phyloP scores from a whole-genome alignment of 2,797 vertebrate species.

The Rhinophrynus dorsalis region DNA sequence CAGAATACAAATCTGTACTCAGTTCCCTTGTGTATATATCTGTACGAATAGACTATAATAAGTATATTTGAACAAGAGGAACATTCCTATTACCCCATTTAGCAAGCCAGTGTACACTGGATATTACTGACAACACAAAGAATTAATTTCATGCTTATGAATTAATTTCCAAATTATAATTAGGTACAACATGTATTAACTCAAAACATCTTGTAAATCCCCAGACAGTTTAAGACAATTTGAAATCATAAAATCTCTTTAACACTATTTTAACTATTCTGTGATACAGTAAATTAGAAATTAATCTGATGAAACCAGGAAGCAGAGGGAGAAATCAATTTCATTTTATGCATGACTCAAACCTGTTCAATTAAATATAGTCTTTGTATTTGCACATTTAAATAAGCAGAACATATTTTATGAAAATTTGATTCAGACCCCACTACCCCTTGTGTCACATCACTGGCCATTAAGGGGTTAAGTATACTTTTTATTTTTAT shows the following conservation, averaged over 20 bases:
- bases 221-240: slow-evolving; percentile 2
- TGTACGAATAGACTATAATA: slow-evolving; percentile 24
- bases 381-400: no score
- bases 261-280: slow-evolving; percentile 3
- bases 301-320: no score
- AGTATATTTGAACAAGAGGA: slow-evolving; percentile 23
- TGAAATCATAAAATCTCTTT: background rate
- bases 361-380: no score
- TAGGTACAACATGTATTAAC: slow-evolving; percentile 42
- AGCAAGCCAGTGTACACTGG: background rate
- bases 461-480: no score
- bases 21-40: background rate
- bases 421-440: no score
- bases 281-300: slow-evolving; percentile 1
- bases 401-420: no score
- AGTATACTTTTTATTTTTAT: no score
- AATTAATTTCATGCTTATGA: slow-evolving; percentile 47
- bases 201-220: slow-evolving; percentile 37
- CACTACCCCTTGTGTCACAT: no score
- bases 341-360: no score
- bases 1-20: background rate
- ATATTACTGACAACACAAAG: slow-evolving; percentile 35
- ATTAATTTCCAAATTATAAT: slow-evolving; percentile 47
- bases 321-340: no score
- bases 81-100: slow-evolving; percentile 1